Conservation (phyloP, 2,113 vertebrate species). For the Poeciliopsis occidentalis region DNA sequence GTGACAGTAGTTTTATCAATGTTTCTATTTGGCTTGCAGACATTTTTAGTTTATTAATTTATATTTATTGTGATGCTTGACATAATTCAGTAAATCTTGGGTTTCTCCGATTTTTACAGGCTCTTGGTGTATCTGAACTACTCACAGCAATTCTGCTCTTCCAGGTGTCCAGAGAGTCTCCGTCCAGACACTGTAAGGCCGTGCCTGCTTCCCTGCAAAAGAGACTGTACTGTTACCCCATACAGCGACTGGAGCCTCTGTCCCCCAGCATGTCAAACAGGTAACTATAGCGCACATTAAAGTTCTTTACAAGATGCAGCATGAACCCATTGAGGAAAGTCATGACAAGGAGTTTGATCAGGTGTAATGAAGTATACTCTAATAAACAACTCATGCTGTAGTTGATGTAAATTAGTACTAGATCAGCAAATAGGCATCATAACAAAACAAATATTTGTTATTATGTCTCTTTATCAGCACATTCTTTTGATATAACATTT, state of each 20-base stretch:
- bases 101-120: background rate
- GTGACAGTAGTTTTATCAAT: too few relatives aligned
- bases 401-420: background rate
- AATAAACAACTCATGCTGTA: too few relatives aligned
- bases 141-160: constrained; percentile 41
- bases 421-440: background rate
- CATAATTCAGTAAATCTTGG: constrained; percentile 22
- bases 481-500: background rate
- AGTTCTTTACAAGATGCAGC: background rate
- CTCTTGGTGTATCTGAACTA: constrained; percentile 14
- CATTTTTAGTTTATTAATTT: too few relatives aligned
- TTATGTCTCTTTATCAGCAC: background rate
- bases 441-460: background rate
- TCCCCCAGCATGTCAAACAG: constrained; percentile 87
- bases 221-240: constrained; percentile 91
- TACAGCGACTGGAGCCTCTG: constrained; percentile 94
- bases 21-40: too few relatives aligned
- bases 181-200: constrained; percentile 94
- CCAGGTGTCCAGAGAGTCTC: constrained; percentile 93
- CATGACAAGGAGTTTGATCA: background rate
- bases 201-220: constrained; percentile 93
- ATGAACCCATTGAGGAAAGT: background rate
- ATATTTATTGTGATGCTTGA: background rate
- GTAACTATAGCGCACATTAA: constrained; percentile 64
- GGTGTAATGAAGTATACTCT: too few relatives aligned